A percentile compares a stretch with the other conserved stretches of the same genome.
Conservation (phyloP, 2,888 invertebrate genomes). For the Macaria liturata region DNA sequence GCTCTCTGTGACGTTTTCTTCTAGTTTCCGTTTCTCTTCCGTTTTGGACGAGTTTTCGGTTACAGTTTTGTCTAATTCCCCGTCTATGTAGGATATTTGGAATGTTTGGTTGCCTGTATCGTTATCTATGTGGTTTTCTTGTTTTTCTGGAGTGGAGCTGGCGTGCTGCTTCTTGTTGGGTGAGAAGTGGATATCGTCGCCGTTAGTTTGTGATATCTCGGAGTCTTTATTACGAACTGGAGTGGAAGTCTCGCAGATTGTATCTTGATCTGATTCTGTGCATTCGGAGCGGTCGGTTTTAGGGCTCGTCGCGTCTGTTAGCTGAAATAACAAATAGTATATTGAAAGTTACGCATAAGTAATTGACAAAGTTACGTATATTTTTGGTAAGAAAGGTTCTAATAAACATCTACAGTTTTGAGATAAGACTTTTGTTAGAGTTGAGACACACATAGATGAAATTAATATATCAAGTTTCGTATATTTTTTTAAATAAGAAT, state of each 20-base stretch:
- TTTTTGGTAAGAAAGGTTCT: too few species aligned
- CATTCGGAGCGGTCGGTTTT: constrained; percentile 58
- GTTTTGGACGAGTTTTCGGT: constrained; percentile 5
- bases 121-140: constrained; percentile 12
- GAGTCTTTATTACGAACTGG: constrained; percentile 23
- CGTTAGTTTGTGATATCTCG: constrained; percentile 27
- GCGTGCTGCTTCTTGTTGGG: constrained; percentile 28
- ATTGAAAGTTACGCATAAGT: too few species aligned
- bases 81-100: constrained; percentile 3
- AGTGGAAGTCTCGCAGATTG: constrained; percentile 35
- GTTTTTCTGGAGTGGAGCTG: constrained; percentile 45
- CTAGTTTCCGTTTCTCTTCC: constrained; percentile 16
- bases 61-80: constrained; percentile 3
- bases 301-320: constrained; percentile 61
- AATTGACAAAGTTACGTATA: too few species aligned
- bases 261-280: constrained; percentile 59
- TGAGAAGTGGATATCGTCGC: constrained; percentile 28
- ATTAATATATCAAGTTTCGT: too few species aligned
- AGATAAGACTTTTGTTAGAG: too few species aligned
- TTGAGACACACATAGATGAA: too few species aligned
- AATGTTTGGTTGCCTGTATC: constrained; percentile 5
- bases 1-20: constrained; percentile 11
- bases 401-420: too few species aligned
- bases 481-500: too few species aligned
- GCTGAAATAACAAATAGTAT: constrained; percentile 46